These are phyloP conservation scores for Lochmaea crataegi DNA, from an alignment of 2,888 invertebrate genomes.

Conservation along the genomic window DNA sequence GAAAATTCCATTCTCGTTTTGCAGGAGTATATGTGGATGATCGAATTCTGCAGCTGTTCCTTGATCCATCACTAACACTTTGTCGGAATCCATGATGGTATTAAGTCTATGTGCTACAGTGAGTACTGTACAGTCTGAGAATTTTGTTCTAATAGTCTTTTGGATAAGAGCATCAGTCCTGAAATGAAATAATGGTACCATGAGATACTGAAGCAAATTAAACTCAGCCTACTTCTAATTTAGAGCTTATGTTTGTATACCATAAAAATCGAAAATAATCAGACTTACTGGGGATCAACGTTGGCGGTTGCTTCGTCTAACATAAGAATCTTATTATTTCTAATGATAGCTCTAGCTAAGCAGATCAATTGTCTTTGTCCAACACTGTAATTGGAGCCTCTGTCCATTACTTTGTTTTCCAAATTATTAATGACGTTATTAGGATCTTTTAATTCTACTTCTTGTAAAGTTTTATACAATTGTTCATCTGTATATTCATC, in stretches of 20 bases:
- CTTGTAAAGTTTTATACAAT: slow-evolving; percentile 79
- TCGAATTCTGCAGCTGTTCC: slow-evolving; percentile 81
- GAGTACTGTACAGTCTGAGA: slow-evolving; percentile 84
- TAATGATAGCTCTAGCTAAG: slow-evolving; percentile 86
- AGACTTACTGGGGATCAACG: slow-evolving; percentile 83
- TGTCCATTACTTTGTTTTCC: slow-evolving; percentile 78
- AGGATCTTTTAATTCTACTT: slow-evolving; percentile 79
- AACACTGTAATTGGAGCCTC: slow-evolving; percentile 86
- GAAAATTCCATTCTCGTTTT: slow-evolving; percentile 71
- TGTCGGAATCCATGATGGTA: slow-evolving; percentile 88
- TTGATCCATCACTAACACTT: slow-evolving; percentile 83
- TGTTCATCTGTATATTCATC: slow-evolving; percentile 75
- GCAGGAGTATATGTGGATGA: slow-evolving; percentile 76
- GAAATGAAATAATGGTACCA: slow-evolving; percentile 18
- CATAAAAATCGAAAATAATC: not conserved
- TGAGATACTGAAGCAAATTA: not conserved
- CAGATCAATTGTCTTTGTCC: slow-evolving; percentile 93
- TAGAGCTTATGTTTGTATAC: not conserved
- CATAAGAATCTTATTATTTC: slow-evolving; percentile 85
- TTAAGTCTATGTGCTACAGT: slow-evolving; percentile 91
- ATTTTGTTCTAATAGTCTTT: slow-evolving; percentile 81
- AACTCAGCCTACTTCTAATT: not conserved
- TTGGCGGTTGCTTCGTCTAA: slow-evolving; percentile 95
- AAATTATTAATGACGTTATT: slow-evolving; percentile 72
- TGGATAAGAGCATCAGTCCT: slow-evolving; percentile 85